phyloP scores from a whole-genome alignment of 1,140 invertebrate species.

The Neuroterus valhalla region DNA sequence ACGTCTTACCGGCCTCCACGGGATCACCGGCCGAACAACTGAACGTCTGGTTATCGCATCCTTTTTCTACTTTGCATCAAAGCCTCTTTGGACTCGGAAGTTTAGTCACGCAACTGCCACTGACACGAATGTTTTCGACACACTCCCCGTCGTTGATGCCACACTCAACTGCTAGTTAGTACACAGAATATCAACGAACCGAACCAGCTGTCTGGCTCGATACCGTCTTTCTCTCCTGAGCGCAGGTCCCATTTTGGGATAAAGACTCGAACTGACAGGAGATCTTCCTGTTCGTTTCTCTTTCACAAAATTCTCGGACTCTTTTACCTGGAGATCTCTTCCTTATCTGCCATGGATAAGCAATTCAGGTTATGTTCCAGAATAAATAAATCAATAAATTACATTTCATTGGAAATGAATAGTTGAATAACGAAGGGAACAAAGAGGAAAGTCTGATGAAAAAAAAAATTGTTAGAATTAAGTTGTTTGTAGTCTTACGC shows the following conservation, averaged over 20 bases:
- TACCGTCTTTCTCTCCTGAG: slow-evolving; percentile 65
- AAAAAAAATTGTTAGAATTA: too few relatives aligned
- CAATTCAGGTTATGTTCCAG: background rate
- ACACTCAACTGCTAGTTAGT: slow-evolving; percentile 54
- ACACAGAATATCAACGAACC: slow-evolving; percentile 62
- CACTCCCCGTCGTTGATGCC: slow-evolving; percentile 50
- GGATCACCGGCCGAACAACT: slow-evolving; percentile 63
- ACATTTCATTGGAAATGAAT: too few relatives aligned
- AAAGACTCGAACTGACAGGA: background rate
- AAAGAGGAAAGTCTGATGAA: too few relatives aligned
- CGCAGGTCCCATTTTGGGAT: slow-evolving; percentile 64
- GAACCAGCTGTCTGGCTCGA: slow-evolving; percentile 71
- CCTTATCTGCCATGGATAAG: background rate
- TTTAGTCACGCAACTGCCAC: slow-evolving; percentile 51
- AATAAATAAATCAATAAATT: too few relatives aligned
- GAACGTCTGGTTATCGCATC: slow-evolving; percentile 58
- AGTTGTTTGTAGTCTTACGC: too few relatives aligned
- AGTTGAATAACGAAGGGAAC: too few relatives aligned
- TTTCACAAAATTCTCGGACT: background rate
- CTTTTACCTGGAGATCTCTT: background rate
- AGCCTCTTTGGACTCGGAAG: slow-evolving; percentile 41
- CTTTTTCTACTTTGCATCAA: slow-evolving; percentile 42
- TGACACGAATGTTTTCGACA: slow-evolving; percentile 38
- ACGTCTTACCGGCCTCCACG: slow-evolving; percentile 65
- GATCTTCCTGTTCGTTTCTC: too few relatives aligned